These are phyloP conservation scores for Clitarchus hookeri DNA, from an alignment of 2,888 invertebrate genomes.

Conservation along the genomic window DNA sequence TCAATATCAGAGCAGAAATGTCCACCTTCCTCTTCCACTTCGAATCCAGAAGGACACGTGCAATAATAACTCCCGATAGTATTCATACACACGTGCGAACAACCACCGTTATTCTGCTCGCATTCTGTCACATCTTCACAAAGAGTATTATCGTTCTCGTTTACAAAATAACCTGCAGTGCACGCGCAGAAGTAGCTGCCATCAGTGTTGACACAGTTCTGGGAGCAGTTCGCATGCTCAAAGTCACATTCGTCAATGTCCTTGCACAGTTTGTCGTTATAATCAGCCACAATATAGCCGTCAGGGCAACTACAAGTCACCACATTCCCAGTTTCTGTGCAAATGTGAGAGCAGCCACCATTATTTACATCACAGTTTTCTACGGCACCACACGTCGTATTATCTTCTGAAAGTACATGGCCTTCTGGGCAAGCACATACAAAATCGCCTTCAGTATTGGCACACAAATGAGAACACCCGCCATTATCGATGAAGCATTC, in stretches of 20 bases:
- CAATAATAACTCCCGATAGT: conserved; percentile 49
- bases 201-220: conserved; percentile 56
- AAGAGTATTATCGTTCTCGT: conserved; percentile 50
- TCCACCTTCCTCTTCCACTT: conserved; percentile 41
- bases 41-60: conserved; percentile 51
- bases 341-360: conserved; percentile 62
- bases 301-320: conserved; percentile 57
- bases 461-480: conserved; percentile 59
- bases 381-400: conserved; percentile 46
- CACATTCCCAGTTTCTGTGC: conserved; percentile 55
- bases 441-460: conserved; percentile 51
- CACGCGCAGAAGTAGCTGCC: conserved; percentile 67
- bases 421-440: conserved; percentile 56
- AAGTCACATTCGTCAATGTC: conserved; percentile 55
- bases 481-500: conserved; percentile 59
- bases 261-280: conserved; percentile 49
- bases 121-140: conserved; percentile 49
- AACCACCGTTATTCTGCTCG: conserved; percentile 53
- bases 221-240: conserved; percentile 56
- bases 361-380: conserved; percentile 56
- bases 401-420: conserved; percentile 55
- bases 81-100: conserved; percentile 55
- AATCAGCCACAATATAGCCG: conserved; percentile 46
- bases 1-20: conserved; percentile 49
- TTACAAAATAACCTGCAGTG: conserved; percentile 54